These are phyloP conservation scores for Lophius americanus DNA, from an alignment of 2,797 vertebrate species.

Conservation along the genomic window DNA sequence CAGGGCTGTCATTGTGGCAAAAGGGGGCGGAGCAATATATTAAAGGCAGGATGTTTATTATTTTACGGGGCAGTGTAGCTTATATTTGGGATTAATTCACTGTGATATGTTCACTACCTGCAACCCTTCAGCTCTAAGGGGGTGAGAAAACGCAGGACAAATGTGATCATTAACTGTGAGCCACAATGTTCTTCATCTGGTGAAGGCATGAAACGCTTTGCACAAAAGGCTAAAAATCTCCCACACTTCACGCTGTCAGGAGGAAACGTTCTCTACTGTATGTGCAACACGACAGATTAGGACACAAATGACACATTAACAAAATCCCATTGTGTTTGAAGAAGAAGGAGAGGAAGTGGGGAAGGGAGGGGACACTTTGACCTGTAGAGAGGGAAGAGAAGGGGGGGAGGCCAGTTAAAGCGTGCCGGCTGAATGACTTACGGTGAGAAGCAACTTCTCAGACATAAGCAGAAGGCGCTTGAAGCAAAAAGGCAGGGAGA, in stretches of 20 bases:
- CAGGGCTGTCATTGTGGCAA: too few species aligned
- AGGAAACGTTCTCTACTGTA: slow-evolving; percentile 20
- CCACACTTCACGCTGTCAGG: slow-evolving; percentile 32
- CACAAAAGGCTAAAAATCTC: slow-evolving; percentile 53
- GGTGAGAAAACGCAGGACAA: slow-evolving; percentile 68
- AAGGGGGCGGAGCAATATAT: too few species aligned
- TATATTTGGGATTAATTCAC: background rate
- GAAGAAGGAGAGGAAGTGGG: slow-evolving; percentile 40
- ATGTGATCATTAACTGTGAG: slow-evolving; percentile 66
- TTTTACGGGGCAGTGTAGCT: background rate
- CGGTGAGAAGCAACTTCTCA: slow-evolving; percentile 51
- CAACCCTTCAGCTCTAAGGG: slow-evolving; percentile 15
- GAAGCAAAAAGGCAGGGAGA: slow-evolving; percentile 16
- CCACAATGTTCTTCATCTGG: slow-evolving; percentile 58
- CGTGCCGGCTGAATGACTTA: slow-evolving; percentile 67
- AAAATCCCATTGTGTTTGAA: slow-evolving; percentile 62
- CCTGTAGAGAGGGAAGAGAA: slow-evolving; percentile 16
- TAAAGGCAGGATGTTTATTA: too few species aligned
- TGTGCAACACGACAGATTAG: slow-evolving; percentile 48
- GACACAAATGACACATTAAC: slow-evolving; percentile 60
- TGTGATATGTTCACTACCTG: slow-evolving; percentile 27
- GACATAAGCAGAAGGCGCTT: slow-evolving; percentile 14
- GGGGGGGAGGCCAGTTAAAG: slow-evolving; percentile 59
- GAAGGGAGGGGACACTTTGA: slow-evolving; percentile 23
- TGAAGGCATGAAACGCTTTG: slow-evolving; percentile 47